Evolutionary conservation across 1,140 invertebrate genomes (phyloP), one percentile per base, ranked within the genome.

Genomic region (Polypedilum vanderplanki): DNA sequence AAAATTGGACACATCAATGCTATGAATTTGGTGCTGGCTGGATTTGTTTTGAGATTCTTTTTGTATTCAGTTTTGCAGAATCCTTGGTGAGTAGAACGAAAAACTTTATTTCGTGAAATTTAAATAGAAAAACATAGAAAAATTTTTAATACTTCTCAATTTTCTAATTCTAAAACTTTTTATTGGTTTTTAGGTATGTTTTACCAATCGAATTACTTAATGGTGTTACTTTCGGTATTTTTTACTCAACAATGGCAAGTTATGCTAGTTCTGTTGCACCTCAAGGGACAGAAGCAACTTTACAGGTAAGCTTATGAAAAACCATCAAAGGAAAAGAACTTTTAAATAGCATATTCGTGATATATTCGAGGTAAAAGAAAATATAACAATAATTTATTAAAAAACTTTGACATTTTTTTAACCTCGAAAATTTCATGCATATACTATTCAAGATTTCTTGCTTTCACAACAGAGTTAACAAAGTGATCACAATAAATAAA

Each of bases 191-290:
- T 93, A 96, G 82, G 80, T 93, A 74, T 83, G 88, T 92, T 74
- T 83, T 98, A 75, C 89, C 93, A 2, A 88, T 97, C 40, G 95
- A 97, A 83, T 80, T 95, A 75, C 83, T 94, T 7, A 93, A 97
- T 83, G 94, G 94, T 15, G 83, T 96, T 8, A 94, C 94, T 0
- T 93, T 93, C 80, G 94, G 95, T 10, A 85, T 97, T 76, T 93
- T 93, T 80, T 97, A 94, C 84, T 88, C 94, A 0, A 90, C 93
- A 8, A 94, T 96, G 89, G 90, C 93, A 8, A 93, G 92, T 0
- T 97, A 96, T 83, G 93, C 93, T 0, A 93, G 90, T 80, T 88
- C 91, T 77, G 88, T 95, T 1, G 89, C 94, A 5, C 93, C 94
- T n/a, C 86, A 89, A 1, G 94, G 94, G 10, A 93, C 91, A 0